Percentiles rank a stretch among this genome's conserved stretches.
phyloP scores from a whole-genome alignment of 1,140 invertebrate genomes.

The Eciton burchellii region DNA sequence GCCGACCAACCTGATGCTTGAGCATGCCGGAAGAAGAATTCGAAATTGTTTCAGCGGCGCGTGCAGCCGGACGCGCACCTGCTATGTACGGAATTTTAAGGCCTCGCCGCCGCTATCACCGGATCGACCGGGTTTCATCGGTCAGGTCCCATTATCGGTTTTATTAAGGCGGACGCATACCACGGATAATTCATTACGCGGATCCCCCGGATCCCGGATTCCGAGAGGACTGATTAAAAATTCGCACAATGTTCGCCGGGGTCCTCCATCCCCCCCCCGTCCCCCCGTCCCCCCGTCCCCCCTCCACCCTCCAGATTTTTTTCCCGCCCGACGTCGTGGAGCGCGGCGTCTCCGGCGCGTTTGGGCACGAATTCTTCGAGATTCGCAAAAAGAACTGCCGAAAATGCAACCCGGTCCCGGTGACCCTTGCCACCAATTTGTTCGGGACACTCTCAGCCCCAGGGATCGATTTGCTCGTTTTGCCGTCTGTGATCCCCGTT shows the following conservation, averaged over 20 bases:
- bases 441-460: conserved; percentile 73
- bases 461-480: conserved; percentile 61
- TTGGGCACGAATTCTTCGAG: conserved; percentile 55
- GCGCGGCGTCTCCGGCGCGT: conserved; percentile 1
- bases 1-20: conserved; percentile 22
- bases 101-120: conserved; percentile 33
- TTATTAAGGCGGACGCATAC: conserved; percentile 65
- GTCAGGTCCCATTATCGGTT: conserved; percentile 39
- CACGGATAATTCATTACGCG: conserved; percentile 64
- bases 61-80: conserved; percentile 39
- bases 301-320: no score
- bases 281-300: no score
- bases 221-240: conserved; percentile 46
- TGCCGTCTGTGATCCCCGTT: conserved; percentile 10
- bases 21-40: conserved; percentile 63
- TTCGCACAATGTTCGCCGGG: conserved; percentile 44
- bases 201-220: conserved; percentile 6
- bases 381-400: conserved; percentile 63
- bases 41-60: conserved; percentile 65
- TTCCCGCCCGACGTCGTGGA: conserved; percentile 4
- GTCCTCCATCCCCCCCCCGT: no score
- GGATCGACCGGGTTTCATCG: conserved; percentile 64
- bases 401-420: conserved; percentile 72
- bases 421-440: conserved; percentile 82
- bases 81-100: conserved; percentile 71